Conservation (phyloP, 1,140 invertebrate species). For the Leptonema lineaticorne region DNA sequence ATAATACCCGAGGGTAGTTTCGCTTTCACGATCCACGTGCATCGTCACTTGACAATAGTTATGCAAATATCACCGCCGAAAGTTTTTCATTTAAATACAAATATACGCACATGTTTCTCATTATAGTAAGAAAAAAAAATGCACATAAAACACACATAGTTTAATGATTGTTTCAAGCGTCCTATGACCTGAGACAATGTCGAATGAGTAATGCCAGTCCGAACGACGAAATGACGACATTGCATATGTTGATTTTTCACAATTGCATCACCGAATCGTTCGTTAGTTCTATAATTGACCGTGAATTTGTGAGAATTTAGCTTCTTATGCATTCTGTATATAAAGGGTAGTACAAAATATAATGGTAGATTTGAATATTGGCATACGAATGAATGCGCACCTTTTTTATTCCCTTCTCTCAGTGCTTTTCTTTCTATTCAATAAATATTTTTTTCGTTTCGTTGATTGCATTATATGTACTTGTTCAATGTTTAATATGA, state of each 20-base stretch:
- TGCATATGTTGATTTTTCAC: background rate
- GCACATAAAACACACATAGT: no score
- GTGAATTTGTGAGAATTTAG: background rate
- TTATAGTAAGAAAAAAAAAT: no score
- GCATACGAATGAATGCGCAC: background rate
- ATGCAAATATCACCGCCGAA: background rate
- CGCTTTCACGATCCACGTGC: background rate
- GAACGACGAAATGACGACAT: background rate
- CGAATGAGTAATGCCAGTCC: conserved; percentile 21
- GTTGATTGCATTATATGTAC: background rate
- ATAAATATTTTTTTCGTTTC: background rate
- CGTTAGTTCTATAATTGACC: background rate
- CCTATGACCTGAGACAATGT: conserved; percentile 37
- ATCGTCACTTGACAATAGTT: background rate
- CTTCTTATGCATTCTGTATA: background rate
- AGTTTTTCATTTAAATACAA: no score
- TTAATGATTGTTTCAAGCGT: background rate
- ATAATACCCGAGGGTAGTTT: background rate
- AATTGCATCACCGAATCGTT: background rate
- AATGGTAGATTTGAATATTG: no score
- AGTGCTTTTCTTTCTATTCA: no score
- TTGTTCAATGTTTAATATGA: background rate
- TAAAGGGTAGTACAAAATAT: background rate
- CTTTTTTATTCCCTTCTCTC: background rate
- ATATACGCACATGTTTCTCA: no score